Conservation (phyloP, 1,140 invertebrate species). For the Thaumatotibia leucotreta region DNA sequence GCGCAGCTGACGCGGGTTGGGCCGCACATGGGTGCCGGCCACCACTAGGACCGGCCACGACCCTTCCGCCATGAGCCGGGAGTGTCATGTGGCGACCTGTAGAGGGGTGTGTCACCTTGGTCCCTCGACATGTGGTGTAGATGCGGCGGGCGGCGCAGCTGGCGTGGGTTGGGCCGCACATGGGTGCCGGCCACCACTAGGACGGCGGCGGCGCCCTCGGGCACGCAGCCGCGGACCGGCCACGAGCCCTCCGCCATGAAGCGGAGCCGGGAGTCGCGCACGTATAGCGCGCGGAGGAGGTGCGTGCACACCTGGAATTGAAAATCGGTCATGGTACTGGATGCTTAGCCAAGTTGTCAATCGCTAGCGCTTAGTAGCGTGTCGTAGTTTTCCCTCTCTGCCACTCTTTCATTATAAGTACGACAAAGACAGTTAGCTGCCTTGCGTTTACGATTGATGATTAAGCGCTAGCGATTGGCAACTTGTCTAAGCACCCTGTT, state of each 20-base stretch:
- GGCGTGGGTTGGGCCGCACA: conserved; percentile 13
- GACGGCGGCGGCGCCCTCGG: conserved; percentile 32
- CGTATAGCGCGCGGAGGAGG: conserved; percentile 88
- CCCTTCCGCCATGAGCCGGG: no score
- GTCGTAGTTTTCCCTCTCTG: no score
- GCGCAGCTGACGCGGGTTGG: conserved; percentile 17
- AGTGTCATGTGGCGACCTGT: no score
- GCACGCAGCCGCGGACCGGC: conserved; percentile 36
- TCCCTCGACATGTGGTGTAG: conserved; percentile 19
- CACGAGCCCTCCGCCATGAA: conserved; percentile 45
- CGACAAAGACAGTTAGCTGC: no score
- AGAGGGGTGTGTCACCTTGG: not conserved
- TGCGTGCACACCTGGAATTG: conserved; percentile 79
- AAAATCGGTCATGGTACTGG: not conserved
- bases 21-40: conserved; percentile 28
- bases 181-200: conserved; percentile 31
- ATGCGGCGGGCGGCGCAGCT: conserved; percentile 19
- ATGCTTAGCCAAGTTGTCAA: no score
- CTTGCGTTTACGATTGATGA: no score
- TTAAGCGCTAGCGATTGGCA: no score
- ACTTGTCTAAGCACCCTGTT: no score
- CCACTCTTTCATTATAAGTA: no score
- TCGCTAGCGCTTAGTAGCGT: no score
- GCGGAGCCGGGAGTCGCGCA: conserved; percentile 82
- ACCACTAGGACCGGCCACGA: conserved; percentile 21